A percentile compares a stretch with the other conserved stretches of the same genome.
These are phyloP conservation scores for Percina caprodes DNA, from an alignment of 2,113 vertebrate species.

Conservation along the genomic window DNA sequence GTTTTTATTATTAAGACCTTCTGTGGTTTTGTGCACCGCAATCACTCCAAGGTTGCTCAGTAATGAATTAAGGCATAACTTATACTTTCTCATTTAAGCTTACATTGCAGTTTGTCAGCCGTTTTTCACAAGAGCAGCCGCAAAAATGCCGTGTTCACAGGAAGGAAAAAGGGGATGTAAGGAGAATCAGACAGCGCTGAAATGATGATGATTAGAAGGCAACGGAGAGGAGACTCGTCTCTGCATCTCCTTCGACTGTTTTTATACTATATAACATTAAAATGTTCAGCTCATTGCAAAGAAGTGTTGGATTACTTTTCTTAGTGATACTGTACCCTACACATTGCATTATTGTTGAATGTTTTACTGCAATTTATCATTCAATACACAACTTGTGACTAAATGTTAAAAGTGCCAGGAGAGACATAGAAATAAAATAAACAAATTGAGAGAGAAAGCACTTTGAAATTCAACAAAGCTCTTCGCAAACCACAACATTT, in stretches of 20 bases:
- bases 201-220: conserved; percentile 6
- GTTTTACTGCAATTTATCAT: neutral
- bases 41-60: neutral
- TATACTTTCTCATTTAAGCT: neutral
- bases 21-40: neutral
- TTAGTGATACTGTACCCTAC: neutral
- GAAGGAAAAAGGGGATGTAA: neutral
- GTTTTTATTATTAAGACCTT: too few relatives aligned
- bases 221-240: neutral
- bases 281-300: neutral
- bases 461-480: neutral
- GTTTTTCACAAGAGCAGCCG: neutral
- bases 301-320: neutral
- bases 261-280: neutral
- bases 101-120: neutral
- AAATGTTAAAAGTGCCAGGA: neutral
- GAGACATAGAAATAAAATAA: neutral
- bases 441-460: neutral
- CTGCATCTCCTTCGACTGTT: neutral
- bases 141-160: neutral
- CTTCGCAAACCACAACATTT: neutral
- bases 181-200: neutral
- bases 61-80: neutral
- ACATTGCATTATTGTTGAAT: neutral
- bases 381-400: neutral